Evolutionary conservation across 2,888 invertebrate species (phyloP).

Genomic region (Odontocolon sp.): DNA sequence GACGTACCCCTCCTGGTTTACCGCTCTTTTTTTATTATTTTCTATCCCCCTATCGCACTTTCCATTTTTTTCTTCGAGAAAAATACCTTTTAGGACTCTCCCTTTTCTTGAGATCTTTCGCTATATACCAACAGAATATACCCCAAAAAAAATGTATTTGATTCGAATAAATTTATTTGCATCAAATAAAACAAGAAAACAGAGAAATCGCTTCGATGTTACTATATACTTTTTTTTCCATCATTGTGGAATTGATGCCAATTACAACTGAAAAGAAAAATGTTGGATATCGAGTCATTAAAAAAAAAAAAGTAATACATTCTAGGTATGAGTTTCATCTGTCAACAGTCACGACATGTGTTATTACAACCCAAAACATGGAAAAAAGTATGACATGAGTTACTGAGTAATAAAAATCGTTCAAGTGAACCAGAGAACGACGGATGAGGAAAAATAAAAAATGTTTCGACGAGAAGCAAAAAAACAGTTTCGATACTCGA

Average conservation of each 20-base stretch:
- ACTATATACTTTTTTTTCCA: no score
- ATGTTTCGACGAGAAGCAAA: neutral
- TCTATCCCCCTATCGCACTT: neutral
- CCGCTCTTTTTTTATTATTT: neutral
- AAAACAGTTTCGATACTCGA: neutral
- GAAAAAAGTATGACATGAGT: neutral
- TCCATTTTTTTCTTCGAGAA: no score
- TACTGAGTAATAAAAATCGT: constrained; percentile 5
- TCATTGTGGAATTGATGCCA: no score
- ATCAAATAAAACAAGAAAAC: no score
- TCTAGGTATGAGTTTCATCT: neutral
- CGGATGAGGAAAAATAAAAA: constrained; percentile 23
- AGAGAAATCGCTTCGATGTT: no score
- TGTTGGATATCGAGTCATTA: no score
- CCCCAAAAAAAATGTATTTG: no score
- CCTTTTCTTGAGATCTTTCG: constrained; percentile 4
- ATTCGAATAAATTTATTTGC: no score
- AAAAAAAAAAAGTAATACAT: neutral
- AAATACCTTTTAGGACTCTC: constrained; percentile 25
- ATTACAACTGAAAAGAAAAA: no score
- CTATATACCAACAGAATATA: constrained; percentile 6
- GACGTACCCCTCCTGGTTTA: neutral
- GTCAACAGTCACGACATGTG: neutral
- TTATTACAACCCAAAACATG: neutral
- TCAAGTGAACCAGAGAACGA: neutral